Percentiles rank a stretch among this genome's conserved stretches.
phyloP scores from a whole-genome alignment of 2,113 vertebrate genomes.

The Nanorana parkeri region DNA sequence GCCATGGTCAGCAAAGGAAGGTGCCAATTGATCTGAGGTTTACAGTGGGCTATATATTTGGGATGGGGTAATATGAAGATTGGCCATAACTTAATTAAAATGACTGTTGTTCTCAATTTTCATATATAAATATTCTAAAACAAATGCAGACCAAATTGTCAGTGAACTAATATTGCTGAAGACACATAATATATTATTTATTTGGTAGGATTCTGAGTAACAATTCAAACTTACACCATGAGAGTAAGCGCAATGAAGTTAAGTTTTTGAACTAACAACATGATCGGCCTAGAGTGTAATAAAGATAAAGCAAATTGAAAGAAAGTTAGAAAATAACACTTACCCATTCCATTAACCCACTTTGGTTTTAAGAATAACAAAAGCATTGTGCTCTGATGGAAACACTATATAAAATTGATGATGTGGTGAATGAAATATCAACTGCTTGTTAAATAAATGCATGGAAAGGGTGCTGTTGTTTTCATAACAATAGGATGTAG shows the following conservation, averaged over 20 bases:
- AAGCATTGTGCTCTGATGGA: conserved; percentile 8
- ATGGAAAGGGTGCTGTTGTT: not conserved
- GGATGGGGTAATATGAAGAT: too few relatives aligned
- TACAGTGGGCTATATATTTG: too few relatives aligned
- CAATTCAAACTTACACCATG: not conserved
- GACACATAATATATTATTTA: too few relatives aligned
- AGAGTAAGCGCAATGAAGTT: not conserved
- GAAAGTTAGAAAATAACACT: conserved; percentile 25
- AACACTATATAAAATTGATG: conserved; percentile 28
- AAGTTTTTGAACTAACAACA: not conserved
- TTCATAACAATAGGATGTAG: conserved; percentile 17
- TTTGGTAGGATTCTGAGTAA: not conserved
- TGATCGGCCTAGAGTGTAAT: not conserved
- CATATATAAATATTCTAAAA: too few relatives aligned
- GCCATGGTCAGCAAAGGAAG: too few relatives aligned
- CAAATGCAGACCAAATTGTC: too few relatives aligned
- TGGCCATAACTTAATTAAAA: too few relatives aligned
- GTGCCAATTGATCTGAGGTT: too few relatives aligned
- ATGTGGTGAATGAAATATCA: conserved; percentile 3
- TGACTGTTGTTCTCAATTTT: too few relatives aligned
- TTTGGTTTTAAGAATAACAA: conserved; percentile 8
- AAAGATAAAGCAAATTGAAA: not conserved
- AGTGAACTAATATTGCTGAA: too few relatives aligned
- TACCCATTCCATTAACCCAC: conserved; percentile 34
- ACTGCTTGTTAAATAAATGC: conserved; percentile 10